phyloP scores from a whole-genome alignment of 2,888 invertebrate species.

The Archips crataeganus region DNA sequence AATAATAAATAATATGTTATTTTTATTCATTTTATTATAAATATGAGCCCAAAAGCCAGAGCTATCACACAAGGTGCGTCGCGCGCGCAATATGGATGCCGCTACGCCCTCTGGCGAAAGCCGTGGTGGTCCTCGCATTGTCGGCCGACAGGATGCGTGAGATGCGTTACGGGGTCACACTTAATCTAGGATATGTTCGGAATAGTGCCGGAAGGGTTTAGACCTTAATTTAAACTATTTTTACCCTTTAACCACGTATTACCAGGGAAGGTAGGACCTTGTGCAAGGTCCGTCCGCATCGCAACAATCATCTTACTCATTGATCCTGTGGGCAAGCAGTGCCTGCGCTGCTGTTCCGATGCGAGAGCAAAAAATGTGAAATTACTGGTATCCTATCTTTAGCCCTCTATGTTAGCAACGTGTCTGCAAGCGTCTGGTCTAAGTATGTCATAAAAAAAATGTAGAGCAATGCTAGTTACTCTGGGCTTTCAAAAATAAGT shows the following conservation, averaged over 20 bases:
- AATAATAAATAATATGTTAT: background rate
- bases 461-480: too few relatives aligned
- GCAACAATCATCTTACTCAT: too few relatives aligned
- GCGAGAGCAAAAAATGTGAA: too few relatives aligned
- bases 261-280: too few relatives aligned
- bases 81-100: conserved; percentile 60
- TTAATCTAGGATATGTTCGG: conserved; percentile 16
- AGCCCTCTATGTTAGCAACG: too few relatives aligned
- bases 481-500: background rate
- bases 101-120: conserved; percentile 69
- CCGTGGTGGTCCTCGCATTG: conserved; percentile 44
- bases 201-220: conserved; percentile 1
- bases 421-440: too few relatives aligned
- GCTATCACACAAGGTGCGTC: background rate
- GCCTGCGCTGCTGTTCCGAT: background rate
- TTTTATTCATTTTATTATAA: background rate
- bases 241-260: background rate
- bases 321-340: background rate
- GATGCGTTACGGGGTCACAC: conserved; percentile 26
- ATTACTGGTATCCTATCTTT: too few relatives aligned
- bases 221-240: background rate
- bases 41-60: background rate
- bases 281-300: too few relatives aligned
- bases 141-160: conserved; percentile 14
- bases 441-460: too few relatives aligned